A percentile compares a stretch with the other conserved stretches of the same genome.
These are phyloP conservation scores for Brachionus paranguensis DNA, from an alignment of 1,140 invertebrate genomes.

Conservation along the genomic window DNA sequence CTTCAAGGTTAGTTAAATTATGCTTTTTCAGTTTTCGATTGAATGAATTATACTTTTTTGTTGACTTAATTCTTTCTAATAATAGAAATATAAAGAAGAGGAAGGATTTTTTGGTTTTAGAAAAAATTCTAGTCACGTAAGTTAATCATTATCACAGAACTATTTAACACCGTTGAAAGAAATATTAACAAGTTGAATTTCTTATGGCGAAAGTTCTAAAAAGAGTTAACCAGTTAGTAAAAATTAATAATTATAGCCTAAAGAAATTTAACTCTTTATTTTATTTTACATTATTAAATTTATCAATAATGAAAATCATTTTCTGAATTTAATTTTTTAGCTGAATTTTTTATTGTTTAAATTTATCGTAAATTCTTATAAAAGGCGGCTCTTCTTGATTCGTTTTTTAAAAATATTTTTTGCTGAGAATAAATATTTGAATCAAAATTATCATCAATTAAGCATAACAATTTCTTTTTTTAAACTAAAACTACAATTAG, in stretches of 20 bases:
- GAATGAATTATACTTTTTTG: background rate
- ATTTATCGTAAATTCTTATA: no score
- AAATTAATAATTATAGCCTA: background rate
- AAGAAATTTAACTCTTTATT: background rate
- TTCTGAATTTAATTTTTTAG: no score
- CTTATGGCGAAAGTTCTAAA: background rate
- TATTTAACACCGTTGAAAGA: background rate
- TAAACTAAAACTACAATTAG: no score
- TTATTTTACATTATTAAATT: no score
- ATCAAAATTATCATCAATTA: no score
- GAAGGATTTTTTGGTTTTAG: background rate
- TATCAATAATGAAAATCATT: no score
- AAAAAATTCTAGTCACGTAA: constrained; percentile 12
- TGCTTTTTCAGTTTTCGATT: background rate
- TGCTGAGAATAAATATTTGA: no score
- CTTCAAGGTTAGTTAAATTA: background rate
- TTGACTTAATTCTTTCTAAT: background rate
- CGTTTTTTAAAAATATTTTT: no score
- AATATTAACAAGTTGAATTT: background rate
- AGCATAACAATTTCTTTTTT: no score
- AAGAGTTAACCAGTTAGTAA: background rate
- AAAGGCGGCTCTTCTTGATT: no score
- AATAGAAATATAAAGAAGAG: constrained; percentile 34
- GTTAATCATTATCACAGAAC: background rate
- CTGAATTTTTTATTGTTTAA: no score